Conservation (phyloP, 1,140 invertebrate genomes). For the Neocloeon triangulifer region DNA sequence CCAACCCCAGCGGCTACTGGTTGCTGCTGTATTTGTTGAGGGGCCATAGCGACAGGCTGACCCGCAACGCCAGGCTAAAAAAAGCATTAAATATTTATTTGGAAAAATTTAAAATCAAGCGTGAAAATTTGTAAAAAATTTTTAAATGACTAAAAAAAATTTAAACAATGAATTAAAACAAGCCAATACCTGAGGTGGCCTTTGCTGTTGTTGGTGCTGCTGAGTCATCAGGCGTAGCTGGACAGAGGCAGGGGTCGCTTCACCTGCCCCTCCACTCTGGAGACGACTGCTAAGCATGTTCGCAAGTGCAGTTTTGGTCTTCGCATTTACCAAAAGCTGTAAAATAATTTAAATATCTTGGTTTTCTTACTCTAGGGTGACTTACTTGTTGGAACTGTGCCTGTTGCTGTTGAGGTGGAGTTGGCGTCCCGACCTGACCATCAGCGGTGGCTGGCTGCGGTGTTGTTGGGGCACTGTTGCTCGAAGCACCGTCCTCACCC, state of each 20-base stretch:
- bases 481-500: constrained; percentile 9
- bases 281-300: constrained; percentile 81
- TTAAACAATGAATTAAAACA: no score
- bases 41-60: background rate
- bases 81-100: no score
- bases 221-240: constrained; percentile 42
- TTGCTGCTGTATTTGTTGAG: no score
- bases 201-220: constrained; percentile 36
- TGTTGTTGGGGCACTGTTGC: constrained; percentile 18
- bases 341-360: constrained; percentile 6
- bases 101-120: no score
- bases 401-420: constrained; percentile 11
- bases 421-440: background rate
- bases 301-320: constrained; percentile 85
- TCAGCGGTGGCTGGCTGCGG: constrained; percentile 13
- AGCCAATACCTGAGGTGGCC: constrained; percentile 16
- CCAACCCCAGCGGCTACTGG: no score
- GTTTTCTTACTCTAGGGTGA: constrained; percentile 3
- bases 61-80: constrained; percentile 1
- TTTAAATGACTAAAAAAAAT: no score
- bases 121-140: no score
- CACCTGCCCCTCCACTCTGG: constrained; percentile 28
- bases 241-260: constrained; percentile 14
- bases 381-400: constrained; percentile 8
- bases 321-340: constrained; percentile 53